phyloP scores from a whole-genome alignment of 2,113 vertebrate species.

The Propithecus coquereli region DNA sequence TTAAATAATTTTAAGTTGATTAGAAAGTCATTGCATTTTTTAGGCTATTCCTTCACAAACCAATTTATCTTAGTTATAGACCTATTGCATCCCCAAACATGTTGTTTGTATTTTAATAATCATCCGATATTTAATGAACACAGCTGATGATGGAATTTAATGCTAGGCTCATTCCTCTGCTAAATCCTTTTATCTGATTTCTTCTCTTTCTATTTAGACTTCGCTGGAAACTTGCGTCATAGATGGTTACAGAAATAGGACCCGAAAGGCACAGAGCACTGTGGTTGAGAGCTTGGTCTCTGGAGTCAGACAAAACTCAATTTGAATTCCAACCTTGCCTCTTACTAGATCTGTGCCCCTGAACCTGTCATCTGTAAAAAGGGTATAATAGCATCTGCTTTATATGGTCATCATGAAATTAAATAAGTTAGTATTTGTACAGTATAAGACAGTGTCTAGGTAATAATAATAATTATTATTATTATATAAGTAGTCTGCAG shows the following conservation, averaged over 20 bases:
- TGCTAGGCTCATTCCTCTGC: neutral
- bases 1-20: constrained; percentile 65
- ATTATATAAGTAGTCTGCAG: neutral
- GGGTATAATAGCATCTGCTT: neutral
- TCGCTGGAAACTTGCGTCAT: neutral
- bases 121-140: neutral
- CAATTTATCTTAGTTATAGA: constrained; percentile 17
- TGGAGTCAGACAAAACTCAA: neutral
- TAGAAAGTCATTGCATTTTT: constrained; percentile 42
- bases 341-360: neutral
- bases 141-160: neutral
- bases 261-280: neutral
- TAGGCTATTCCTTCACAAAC: constrained; percentile 35
- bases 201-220: neutral
- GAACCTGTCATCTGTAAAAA: neutral
- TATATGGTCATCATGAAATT: neutral
- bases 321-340: neutral
- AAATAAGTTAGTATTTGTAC: neutral
- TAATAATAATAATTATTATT: neutral
- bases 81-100: neutral
- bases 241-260: neutral
- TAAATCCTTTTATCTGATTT: neutral
- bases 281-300: neutral
- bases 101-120: constrained; percentile 21
- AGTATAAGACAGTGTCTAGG: neutral